Percentiles rank a stretch among this genome's conserved stretches.
Conservation (phyloP, 2,797 vertebrate genomes). For the Pachyuromys duprasi region DNA sequence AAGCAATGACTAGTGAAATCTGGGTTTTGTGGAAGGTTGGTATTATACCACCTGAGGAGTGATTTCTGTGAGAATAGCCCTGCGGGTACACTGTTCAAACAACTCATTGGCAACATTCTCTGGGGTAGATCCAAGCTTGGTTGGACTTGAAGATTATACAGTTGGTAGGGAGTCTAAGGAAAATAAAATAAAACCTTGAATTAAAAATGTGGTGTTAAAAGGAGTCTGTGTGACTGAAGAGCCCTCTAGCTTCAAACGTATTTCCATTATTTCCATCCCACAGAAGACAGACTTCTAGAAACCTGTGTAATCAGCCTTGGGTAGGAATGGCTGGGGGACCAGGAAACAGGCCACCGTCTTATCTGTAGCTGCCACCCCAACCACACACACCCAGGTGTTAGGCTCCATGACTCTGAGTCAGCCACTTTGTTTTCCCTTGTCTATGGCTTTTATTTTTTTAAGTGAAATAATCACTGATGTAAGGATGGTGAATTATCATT, state of each 20-base stretch:
- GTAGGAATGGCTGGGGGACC: neutral
- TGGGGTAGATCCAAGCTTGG: neutral
- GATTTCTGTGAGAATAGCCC: neutral
- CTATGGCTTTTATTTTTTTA: slow-evolving; percentile 2
- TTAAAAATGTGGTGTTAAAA: slow-evolving; percentile 7
- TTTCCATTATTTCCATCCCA: neutral
- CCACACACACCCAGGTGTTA: neutral
- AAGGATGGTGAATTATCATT: neutral
- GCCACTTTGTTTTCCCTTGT: neutral
- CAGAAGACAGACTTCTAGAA: neutral
- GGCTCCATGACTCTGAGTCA: neutral
- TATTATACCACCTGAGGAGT: neutral
- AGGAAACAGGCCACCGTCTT: neutral
- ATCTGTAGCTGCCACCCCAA: neutral
- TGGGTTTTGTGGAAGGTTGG: slow-evolving; percentile 19
- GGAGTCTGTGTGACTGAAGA: neutral
- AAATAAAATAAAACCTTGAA: slow-evolving; percentile 4
- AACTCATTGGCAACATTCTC: neutral
- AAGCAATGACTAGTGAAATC: slow-evolving; percentile 21
- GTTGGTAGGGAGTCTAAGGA: neutral
- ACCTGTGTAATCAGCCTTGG: neutral
- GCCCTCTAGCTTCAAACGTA: neutral
- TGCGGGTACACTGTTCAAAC: neutral
- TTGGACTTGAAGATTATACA: slow-evolving; percentile 16
- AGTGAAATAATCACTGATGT: neutral